Evolutionary conservation across 2,113 vertebrate genomes (phyloP).

Genomic region (Glaucidium brasilianum): DNA sequence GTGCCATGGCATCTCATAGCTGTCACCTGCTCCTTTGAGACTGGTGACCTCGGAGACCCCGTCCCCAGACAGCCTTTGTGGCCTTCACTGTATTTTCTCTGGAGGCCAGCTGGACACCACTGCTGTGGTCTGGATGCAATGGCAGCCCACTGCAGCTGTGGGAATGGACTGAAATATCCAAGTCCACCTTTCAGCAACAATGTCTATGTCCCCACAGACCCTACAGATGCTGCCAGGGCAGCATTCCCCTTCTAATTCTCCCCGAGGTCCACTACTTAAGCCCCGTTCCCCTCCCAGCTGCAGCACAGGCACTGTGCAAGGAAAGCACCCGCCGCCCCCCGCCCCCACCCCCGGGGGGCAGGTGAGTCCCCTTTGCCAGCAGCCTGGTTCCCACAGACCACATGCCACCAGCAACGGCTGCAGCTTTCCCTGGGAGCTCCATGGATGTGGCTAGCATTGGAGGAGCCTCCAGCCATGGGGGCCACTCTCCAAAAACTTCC

Average conservation of each 20-base stretch:
- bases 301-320: neutral
- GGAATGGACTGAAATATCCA: neutral
- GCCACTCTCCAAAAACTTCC: neutral
- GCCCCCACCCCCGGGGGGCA: too few species aligned
- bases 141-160: neutral
- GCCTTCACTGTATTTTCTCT: neutral
- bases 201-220: neutral
- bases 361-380: neutral
- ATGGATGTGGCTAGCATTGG: neutral
- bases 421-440: neutral
- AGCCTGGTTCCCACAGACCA: neutral
- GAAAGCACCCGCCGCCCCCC: neutral
- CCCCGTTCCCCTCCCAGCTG: neutral
- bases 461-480: neutral
- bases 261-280: neutral
- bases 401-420: accelerated
- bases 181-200: neutral
- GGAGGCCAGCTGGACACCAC: neutral
- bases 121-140: neutral
- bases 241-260: neutral
- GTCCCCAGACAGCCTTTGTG: neutral
- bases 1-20: neutral
- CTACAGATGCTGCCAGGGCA: neutral
- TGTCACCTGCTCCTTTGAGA: neutral
- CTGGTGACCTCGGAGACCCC: neutral